A percentile compares a stretch with the other conserved stretches of the same genome.
Conservation (phyloP, 2,113 vertebrate species). For the Trachemys scripta region DNA sequence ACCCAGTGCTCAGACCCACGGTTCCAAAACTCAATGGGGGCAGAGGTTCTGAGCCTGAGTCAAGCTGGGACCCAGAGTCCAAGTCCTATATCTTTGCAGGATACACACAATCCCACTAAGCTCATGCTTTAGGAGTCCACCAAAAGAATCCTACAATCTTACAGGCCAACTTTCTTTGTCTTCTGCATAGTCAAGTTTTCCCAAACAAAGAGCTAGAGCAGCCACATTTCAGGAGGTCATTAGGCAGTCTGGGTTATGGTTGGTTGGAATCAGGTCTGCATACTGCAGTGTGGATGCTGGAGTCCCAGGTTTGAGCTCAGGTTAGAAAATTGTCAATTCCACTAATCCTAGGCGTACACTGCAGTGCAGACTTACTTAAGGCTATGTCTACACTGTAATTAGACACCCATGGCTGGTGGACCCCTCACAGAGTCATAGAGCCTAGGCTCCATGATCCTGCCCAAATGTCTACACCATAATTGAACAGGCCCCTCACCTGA, state of each 20-base stretch:
- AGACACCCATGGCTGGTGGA: background rate
- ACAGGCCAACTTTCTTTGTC: background rate
- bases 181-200: background rate
- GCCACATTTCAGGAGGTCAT: background rate
- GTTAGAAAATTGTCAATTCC: background rate
- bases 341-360: background rate
- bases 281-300: background rate
- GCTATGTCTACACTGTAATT: background rate
- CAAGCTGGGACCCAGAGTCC: background rate
- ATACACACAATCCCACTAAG: background rate
- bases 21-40: background rate
- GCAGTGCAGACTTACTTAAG: no score
- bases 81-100: background rate
- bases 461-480: background rate
- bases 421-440: no score
- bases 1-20: background rate
- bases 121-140: background rate
- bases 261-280: background rate
- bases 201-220: background rate
- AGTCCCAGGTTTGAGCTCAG: background rate
- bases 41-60: background rate
- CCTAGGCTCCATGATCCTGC: no score
- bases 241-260: background rate
- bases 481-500: background rate
- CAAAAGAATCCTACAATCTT: background rate